Conservation (phyloP, 2,797 vertebrate species). For the Strix occidentalis region DNA sequence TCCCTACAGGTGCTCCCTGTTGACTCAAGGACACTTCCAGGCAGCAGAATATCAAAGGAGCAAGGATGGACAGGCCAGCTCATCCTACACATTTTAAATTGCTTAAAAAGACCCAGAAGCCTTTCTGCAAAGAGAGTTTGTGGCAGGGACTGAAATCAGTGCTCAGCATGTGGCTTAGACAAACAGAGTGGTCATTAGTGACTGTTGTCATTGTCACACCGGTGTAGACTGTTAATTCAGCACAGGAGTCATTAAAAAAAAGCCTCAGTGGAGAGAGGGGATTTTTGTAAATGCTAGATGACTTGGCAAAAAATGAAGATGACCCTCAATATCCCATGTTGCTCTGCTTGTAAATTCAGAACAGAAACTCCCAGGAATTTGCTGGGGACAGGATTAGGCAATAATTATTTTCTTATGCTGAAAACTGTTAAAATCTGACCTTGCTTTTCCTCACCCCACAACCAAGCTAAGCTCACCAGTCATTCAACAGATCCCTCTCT, state of each 20-base stretch:
- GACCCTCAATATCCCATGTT: neutral
- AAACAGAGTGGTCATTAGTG: constrained; percentile 50
- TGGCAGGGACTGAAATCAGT: constrained; percentile 15
- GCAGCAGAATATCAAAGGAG: neutral
- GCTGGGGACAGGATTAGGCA: neutral
- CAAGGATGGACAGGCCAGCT: neutral
- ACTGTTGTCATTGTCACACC: constrained; percentile 29
- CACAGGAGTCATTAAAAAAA: constrained; percentile 56
- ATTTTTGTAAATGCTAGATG: constrained; percentile 19
- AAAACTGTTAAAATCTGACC: neutral
- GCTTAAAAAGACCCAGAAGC: constrained; percentile 13
- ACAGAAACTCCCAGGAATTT: neutral
- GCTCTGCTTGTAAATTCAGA: neutral
- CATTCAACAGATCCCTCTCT: neutral
- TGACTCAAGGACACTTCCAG: constrained; percentile 57
- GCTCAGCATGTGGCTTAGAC: constrained; percentile 42
- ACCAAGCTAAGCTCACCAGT: neutral
- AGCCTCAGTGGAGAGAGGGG: neutral
- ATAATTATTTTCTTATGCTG: neutral
- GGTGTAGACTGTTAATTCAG: constrained; percentile 53
- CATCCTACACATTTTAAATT: constrained; percentile 49
- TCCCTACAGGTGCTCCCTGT: constrained; percentile 22
- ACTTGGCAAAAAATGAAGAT: constrained; percentile 32
- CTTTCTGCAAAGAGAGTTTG: neutral
- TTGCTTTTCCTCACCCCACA: neutral